Evolutionary conservation across 37 sponge, comb jelly and placozoan species (phyloP), one percentile per base, ranked within the genome.

Genomic region (Oscarella lobularis): DNA sequence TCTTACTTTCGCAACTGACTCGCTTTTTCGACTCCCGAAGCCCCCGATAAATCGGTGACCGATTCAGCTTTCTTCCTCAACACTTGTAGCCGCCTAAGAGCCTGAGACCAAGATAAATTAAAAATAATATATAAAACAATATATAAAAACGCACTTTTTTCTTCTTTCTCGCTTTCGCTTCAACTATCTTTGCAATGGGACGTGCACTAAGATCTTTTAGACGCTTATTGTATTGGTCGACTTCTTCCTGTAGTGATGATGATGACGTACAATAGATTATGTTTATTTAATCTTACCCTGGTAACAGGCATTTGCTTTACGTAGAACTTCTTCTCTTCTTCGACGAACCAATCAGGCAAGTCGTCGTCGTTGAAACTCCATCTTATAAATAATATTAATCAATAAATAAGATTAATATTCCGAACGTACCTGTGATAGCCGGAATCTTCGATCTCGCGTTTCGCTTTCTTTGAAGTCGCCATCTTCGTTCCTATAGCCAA

Each of bases 181-280:
- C 94, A 14, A 87, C 99, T 6, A 97, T 78, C 74, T 97, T 97
- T 84, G 92, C 93, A 77, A 97, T 93, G 2, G 99, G 99, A 0
- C 99, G 82, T 36, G 87, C 83, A 74, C 93, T 93, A 31, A 97
- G 88, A 72, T 93, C 99, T 40, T 68, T 79, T 9, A 90, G 81
- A 37, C 79, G 81, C 39, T 80, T 68, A 41, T 77, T 83, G 71
- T 93, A 93, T 39, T 90, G 80, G 31, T 80, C 74, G 0, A 88
- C 92, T 89, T 87, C 29, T 74, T 74, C 75, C 75, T 74, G 29
- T 30, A 74, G 9, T 20, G 20, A 5, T 5, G 27, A n/a, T 5
- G 6, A 74, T 31, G 29, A 74, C 9, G 4, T 66, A 14, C 54
- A 6, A 14, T 30, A 6, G 54, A 74, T 31, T 60, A 39, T 35